These are phyloP conservation scores for Sakesphorus luctuosus DNA, from an alignment of 2,113 vertebrate genomes.

Conservation along the genomic window DNA sequence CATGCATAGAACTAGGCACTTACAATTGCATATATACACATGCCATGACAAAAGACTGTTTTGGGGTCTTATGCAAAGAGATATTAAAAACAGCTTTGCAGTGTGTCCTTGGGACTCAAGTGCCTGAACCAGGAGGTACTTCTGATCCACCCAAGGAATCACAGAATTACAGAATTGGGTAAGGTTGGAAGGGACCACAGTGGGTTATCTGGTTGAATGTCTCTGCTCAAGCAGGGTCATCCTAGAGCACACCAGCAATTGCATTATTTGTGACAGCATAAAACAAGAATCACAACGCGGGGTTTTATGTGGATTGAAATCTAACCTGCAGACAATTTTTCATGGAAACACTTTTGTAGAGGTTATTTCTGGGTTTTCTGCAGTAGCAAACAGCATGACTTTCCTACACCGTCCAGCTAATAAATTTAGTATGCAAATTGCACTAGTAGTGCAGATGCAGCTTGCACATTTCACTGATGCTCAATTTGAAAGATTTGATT, in stretches of 20 bases:
- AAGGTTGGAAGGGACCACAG: not conserved
- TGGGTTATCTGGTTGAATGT: not conserved
- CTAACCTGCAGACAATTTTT: not conserved
- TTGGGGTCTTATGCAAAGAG: not conserved
- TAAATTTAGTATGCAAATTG: not conserved
- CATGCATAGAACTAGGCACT: not conserved
- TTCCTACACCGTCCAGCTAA: not conserved
- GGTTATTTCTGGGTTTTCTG: not conserved
- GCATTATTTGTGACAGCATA: not conserved
- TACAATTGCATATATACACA: fast-evolving
- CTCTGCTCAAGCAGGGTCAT: not conserved
- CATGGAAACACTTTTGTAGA: not conserved
- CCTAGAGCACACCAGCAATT: not conserved
- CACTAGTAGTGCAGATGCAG: not conserved
- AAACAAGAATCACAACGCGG: not conserved
- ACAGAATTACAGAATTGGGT: not conserved
- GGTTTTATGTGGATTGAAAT: not conserved
- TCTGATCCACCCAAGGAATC: not conserved
- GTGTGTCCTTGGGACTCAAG: fast-evolving
- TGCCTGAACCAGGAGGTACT: not conserved
- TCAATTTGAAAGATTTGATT: not conserved
- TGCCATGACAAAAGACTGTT: not conserved
- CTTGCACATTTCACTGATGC: not conserved
- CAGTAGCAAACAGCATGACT: not conserved
- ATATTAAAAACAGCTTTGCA: not conserved